phyloP scores from a whole-genome alignment of 2,797 vertebrate genomes.

The Coendou prehensilis region DNA sequence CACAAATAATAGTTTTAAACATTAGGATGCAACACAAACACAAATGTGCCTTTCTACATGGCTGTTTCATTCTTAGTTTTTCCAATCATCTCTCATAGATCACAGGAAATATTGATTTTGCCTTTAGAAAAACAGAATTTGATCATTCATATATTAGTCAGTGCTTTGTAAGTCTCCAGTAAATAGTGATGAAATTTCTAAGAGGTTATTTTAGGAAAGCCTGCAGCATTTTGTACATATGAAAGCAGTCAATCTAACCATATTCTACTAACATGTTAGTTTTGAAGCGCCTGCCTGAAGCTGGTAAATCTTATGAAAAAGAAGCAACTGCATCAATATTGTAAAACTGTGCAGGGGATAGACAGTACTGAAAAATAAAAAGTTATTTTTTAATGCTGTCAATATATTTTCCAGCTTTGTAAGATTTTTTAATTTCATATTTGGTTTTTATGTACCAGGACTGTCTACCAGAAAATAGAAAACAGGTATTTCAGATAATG shows the following conservation, averaged over 20 bases:
- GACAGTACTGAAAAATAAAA: background rate
- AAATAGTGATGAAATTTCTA: constrained; percentile 35
- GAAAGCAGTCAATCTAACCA: constrained; percentile 43
- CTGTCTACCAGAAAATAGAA: background rate
- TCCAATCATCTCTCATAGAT: constrained; percentile 30
- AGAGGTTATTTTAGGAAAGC: constrained; percentile 44
- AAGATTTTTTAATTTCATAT: background rate
- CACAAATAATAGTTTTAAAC: background rate
- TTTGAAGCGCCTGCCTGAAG: constrained; percentile 1
- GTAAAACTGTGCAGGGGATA: background rate
- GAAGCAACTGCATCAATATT: background rate
- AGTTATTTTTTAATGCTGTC: background rate
- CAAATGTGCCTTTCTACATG: background rate
- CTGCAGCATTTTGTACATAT: constrained; percentile 12
- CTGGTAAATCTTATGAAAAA: constrained; percentile 43
- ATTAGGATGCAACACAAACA: background rate
- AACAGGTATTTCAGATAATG: background rate
- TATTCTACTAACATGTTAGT: constrained; percentile 3
- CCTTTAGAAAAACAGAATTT: constrained; percentile 65
- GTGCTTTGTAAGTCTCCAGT: constrained; percentile 18
- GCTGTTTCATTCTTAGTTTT: background rate
- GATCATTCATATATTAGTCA: constrained; percentile 25
- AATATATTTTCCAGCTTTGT: background rate
- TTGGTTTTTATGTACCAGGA: background rate
- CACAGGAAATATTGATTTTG: constrained; percentile 66